A percentile compares a stretch with the other conserved stretches of the same genome.
Evolutionary conservation across 1,140 invertebrate species (phyloP).

Genomic region (Whitmania pigra): DNA sequence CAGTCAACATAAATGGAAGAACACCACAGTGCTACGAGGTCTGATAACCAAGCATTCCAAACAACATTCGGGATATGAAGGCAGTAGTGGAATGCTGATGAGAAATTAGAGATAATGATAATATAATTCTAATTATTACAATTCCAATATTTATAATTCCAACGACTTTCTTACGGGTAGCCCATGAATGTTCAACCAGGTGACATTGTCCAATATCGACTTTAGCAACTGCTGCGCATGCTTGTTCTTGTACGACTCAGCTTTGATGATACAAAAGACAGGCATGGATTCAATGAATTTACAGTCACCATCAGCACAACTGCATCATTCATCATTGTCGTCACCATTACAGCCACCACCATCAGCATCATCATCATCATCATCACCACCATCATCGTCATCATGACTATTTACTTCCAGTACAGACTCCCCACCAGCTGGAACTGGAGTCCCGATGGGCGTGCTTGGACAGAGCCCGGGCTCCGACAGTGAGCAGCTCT

Average conservation of each 20-base stretch:
- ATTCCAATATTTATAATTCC: too few relatives aligned
- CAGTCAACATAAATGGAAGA: too few relatives aligned
- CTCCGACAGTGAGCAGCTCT: slow-evolving; percentile 33
- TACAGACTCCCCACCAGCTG: slow-evolving; percentile 37
- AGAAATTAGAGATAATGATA: too few relatives aligned
- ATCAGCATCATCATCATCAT: neutral
- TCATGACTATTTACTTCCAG: slow-evolving; percentile 32
- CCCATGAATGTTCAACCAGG: slow-evolving; percentile 41
- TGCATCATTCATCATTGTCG: neutral
- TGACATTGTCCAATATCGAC: slow-evolving; percentile 35
- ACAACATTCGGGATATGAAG: too few relatives aligned
- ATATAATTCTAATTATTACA: too few relatives aligned
- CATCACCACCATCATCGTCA: neutral
- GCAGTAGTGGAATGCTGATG: too few relatives aligned
- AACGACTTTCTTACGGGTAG: slow-evolving; percentile 31
- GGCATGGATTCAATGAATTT: neutral
- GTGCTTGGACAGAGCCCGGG: slow-evolving; percentile 37
- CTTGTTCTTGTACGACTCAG: slow-evolving; percentile 34
- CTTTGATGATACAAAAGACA: slow-evolving; percentile 23
- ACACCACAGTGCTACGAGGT: too few relatives aligned
- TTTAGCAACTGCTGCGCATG: slow-evolving; percentile 32
- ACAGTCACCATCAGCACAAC: neutral
- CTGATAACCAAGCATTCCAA: too few relatives aligned
- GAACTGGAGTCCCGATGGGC: slow-evolving; percentile 33
- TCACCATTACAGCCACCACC: too few relatives aligned